Evolutionary conservation across 1,140 invertebrate genomes (phyloP), one percentile per base, ranked within the genome.

Genomic region (Drosophila parvula): DNA sequence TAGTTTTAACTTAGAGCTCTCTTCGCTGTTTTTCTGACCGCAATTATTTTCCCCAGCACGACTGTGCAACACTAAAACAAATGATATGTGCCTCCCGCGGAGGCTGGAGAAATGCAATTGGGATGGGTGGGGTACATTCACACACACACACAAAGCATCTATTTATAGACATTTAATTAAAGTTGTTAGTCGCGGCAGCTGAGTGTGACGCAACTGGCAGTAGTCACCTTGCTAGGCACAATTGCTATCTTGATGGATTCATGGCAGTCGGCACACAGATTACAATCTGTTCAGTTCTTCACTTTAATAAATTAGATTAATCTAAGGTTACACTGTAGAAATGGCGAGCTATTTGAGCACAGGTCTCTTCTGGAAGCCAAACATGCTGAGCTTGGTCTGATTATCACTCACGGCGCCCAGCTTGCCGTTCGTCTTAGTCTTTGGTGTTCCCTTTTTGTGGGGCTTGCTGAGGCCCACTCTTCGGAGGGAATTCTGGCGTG

Each of bases 301-400:
- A 41, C 56, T 76, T 77, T 55, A 63, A 63, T 74, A 74, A 81
- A 81, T 74, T 63, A 78, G 57, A 51, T 67, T 65, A 78, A 41
- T 50, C 74, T 47, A 50, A 59, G 16, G 12, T 41, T 62, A 45
- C 34, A 43, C 5, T 34, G 28, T 43, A 28, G 12, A 43, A 58
- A 44, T 47, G 43, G 22, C 14, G 30, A 47, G 38, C 64, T 59
- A 88, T 41, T 91, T 90, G 27, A 91, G 82, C n/a, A 71, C 73
- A 5, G 90, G 81, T 44, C 79, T 51, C 53, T 88, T 90, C 48
- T 91, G 81, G 60, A 91, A 91, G 7, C 90, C 90, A 71, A 91
- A 91, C 90, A 91, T 91, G 62, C 90, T 91, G 1, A 91, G 76
- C 50, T 83, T 89, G 1, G 80, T 68, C 71, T 91, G 90, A 75